Evolutionary conservation across 2,888 invertebrate genomes (phyloP), one percentile per base, ranked within the genome.

Genomic region (Caenorhabditis becei): DNA sequence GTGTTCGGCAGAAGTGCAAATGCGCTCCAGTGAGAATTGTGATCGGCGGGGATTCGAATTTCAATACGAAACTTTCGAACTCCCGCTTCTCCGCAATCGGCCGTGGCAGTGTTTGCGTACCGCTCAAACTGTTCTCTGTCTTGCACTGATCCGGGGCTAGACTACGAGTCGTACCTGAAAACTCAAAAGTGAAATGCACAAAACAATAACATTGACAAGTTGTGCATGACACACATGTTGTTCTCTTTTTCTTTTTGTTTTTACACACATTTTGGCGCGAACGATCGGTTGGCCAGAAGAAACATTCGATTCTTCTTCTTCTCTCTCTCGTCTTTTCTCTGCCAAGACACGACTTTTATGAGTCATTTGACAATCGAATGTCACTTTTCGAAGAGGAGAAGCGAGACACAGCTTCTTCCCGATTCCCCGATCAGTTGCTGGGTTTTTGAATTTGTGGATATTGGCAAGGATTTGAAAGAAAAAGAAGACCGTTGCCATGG

Each of bases 311-410:
- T 70, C 61, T 70, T 53, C 61, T 61, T 24, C 28, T 59, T 59
- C 14, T 37, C 18, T 26, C 16, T 8, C 16, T 32, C 32, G 8
- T 28, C 16, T 32, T 14, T n/a, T n/a, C n/a, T 16, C 63, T 72
- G 54, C 62, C 53, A 61, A 14, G 37, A 51, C 70, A 37, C n/a
- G n/a, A 53, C 62, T 71, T 71, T 71, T 71, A 71, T 71, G 71
- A 71, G 62, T 71, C 71, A 71, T 71, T 71, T 72, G 72, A 72
- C 72, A 72, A 63, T 63, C 72, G 62, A 71, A 71, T 71, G 71
- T 62, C 71, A 62, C 44, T 71, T 70, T 44, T 24, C 53, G 49
- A 62, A 20, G 44, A 53, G 18, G 59, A 53, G 44, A 62, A 62
- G 54, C 61, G 58, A 58, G 49, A 59, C 8, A 59, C 4, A 69